Evolutionary conservation across 92 coral and sea anemone genomes (phyloP).

Genomic region (Zoanthus sansibaricus): DNA sequence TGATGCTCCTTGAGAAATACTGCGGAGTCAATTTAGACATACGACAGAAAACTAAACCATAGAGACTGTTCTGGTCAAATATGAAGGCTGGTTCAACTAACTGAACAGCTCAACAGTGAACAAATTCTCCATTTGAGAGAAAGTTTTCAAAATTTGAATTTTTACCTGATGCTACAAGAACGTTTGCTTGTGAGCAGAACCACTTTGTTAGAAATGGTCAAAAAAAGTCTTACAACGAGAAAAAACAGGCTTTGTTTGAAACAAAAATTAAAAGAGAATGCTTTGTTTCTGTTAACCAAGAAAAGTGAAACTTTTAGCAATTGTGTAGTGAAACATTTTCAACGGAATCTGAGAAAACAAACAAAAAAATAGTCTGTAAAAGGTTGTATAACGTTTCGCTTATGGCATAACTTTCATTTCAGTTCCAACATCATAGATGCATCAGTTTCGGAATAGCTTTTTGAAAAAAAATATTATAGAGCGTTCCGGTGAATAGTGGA

Average conservation of each 20-base stretch:
- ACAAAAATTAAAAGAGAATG: not conserved
- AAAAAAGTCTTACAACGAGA: not conserved
- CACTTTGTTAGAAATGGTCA: not conserved
- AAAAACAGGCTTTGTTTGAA: not conserved
- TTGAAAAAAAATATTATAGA: too few relatives aligned
- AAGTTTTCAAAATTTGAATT: too few relatives aligned
- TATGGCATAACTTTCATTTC: not conserved
- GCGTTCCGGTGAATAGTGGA: too few relatives aligned
- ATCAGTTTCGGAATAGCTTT: too few relatives aligned
- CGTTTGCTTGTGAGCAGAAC: not conserved
- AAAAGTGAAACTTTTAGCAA: not conserved
- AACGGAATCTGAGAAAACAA: not conserved
- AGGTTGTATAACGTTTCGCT: not conserved
- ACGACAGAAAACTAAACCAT: not conserved
- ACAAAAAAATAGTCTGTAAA: not conserved
- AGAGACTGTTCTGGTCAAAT: not conserved
- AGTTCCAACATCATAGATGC: too few relatives aligned
- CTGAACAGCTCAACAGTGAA: not conserved
- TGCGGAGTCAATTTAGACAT: not conserved
- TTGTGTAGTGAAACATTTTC: not conserved
- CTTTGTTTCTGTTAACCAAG: not conserved
- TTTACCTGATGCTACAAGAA: not conserved
- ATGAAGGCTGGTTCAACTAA: not conserved
- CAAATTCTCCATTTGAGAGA: not conserved
- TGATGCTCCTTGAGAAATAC: slow-evolving; percentile 73